Base-by-base conservation (phyloP, 2,888 invertebrate genomes). In the Drosophila paramelanica region DNA sequence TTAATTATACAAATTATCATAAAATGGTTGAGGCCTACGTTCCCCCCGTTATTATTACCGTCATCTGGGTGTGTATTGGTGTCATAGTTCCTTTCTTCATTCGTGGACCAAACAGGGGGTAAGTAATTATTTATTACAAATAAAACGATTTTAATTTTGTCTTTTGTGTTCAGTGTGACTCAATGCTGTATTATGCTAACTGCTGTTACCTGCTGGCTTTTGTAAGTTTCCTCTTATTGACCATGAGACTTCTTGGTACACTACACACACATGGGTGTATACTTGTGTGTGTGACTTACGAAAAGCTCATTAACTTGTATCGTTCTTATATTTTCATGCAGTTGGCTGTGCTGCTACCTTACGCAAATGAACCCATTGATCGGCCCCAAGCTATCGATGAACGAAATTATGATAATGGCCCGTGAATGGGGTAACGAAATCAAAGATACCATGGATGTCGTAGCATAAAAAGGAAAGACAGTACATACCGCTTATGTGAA, bases 311-410 rank as follows among this genome's bases (percentile, higher is more conserved):
- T 58, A 38, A 57, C 17, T 7, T 43, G 59, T 72, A 61, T 67
- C 38, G 41, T 69, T 10, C 67, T 62, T 36, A 36, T 36, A 13
- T 36, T 36, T 36, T 53, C 53, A 65, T 67, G 6, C 51, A 91
- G 92, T 77, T 91, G 92, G 92, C 77, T 92, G 17, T 91, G 91
- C 64, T 91, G 91, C 72, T 91, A 92, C 64, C 88, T 91, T 91
- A 91, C 92, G 33, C 91, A 91, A 81, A 81, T 91, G 87, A 89
- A 91, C 53, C 91, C 91, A 10, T 76, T 91, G 25, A 91, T 91
- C 69, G 91, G 91, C n/a, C 91, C 91, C 7, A 90, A 88, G 69
- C 87, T 91, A 49, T 73, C 88, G 6, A 90, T 77, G 86, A 90
- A 90, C 61, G 91, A 91, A 74, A 91, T 91, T 31, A 79, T 91